phyloP scores from a whole-genome alignment of 2,888 invertebrate genomes.

The Cabera pusaria region DNA sequence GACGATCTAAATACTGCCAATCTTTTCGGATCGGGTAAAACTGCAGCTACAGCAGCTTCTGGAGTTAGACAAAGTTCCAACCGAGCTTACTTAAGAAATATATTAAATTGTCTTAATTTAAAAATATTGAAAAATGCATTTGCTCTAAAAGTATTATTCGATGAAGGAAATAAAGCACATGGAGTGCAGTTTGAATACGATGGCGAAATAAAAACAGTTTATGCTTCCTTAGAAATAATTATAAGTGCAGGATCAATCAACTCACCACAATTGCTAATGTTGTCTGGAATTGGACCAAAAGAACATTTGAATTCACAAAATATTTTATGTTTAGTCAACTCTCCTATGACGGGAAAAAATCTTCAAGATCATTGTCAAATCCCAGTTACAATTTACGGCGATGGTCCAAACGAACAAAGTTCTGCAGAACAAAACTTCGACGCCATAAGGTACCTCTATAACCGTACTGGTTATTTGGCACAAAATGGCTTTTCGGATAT shows the following conservation, averaged over 20 bases:
- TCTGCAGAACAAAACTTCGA: constrained; percentile 47
- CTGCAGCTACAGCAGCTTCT: constrained; percentile 63
- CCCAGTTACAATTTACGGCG: constrained; percentile 57
- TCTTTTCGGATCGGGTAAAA: constrained; percentile 73
- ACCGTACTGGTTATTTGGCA: constrained; percentile 74
- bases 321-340: constrained; percentile 58
- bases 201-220: constrained; percentile 29
- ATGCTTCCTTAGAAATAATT: constrained; percentile 68
- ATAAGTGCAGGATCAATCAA: constrained; percentile 73
- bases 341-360: constrained; percentile 75
- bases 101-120: constrained; percentile 31
- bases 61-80: constrained; percentile 47
- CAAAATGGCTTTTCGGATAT: constrained; percentile 81
- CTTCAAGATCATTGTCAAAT: constrained; percentile 78
- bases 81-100: constrained; percentile 12
- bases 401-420: constrained; percentile 43
- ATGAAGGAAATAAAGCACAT: constrained; percentile 56
- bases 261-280: constrained; percentile 74
- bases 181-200: constrained; percentile 60
- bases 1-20: constrained; percentile 65
- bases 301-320: constrained; percentile 55
- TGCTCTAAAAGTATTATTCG: constrained; percentile 75
- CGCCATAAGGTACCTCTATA: constrained; percentile 70
- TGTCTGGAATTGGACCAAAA: constrained; percentile 78
- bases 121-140: constrained; percentile 69